Evolutionary conservation across 2,888 invertebrate species (phyloP).

Genomic region (Apodemia mormo): DNA sequence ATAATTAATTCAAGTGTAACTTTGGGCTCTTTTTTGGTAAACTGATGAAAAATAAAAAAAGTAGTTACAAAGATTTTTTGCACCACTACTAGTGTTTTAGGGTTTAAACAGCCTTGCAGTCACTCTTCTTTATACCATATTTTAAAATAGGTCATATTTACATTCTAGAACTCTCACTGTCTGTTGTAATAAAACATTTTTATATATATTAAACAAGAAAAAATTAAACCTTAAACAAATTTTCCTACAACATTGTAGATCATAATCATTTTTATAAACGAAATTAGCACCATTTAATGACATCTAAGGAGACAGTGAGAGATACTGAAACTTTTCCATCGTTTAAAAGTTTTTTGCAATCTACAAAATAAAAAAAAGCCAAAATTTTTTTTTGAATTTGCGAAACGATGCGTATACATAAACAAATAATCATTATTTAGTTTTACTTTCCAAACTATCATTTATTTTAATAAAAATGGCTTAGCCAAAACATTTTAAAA

Average conservation of each 20-base stretch:
- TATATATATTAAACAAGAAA: constrained; percentile 1
- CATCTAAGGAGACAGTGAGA: constrained; percentile 61
- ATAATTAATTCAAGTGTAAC: too few species aligned
- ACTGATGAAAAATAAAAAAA: constrained; percentile 26
- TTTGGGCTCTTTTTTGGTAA: too few species aligned
- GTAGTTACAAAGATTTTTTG: constrained; percentile 50
- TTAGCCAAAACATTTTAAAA: constrained; percentile 52
- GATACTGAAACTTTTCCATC: constrained; percentile 75
- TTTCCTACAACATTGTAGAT: constrained; percentile 11
- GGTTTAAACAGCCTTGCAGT: constrained; percentile 62
- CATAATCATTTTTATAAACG: constrained; percentile 18
- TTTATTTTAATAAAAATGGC: constrained; percentile 45
- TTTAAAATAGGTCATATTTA: constrained; percentile 60
- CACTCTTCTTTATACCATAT: constrained; percentile 50
- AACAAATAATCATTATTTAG: constrained; percentile 22
- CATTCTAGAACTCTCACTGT: constrained; percentile 64
- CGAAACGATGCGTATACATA: constrained; percentile 24
- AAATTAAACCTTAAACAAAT: constrained; percentile 3
- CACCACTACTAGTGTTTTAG: constrained; percentile 52
- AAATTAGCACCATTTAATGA: constrained; percentile 63
- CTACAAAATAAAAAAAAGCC: constrained; percentile 27
- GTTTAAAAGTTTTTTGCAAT: constrained; percentile 57
- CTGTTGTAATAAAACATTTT: constrained; percentile 36
- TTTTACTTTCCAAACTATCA: not conserved
- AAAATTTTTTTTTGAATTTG: constrained; percentile 21